Percentiles rank a stretch among this genome's conserved stretches.
Conservation (phyloP, 2,888 invertebrate genomes). For the Amblyjoppa fuscipennis region DNA sequence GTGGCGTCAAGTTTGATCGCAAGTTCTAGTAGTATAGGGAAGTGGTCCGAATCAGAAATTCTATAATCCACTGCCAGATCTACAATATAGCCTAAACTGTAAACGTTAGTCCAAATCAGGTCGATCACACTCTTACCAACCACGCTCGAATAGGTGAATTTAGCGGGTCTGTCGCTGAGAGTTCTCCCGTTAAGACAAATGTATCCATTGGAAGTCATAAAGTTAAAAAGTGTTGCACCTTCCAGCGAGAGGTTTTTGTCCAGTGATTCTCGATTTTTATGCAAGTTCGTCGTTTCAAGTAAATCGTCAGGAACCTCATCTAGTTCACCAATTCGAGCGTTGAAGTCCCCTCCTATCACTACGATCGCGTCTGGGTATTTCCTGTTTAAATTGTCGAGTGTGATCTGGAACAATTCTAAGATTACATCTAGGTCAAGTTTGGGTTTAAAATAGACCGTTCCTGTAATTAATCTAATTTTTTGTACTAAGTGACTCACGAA, state of each 20-base stretch:
- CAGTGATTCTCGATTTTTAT: background rate
- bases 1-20: background rate
- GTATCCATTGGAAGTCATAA: slow-evolving; percentile 39
- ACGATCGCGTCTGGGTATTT: slow-evolving; percentile 19
- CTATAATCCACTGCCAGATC: slow-evolving; percentile 34
- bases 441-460: slow-evolving; percentile 17
- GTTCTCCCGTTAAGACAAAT: slow-evolving; percentile 48
- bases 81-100: slow-evolving; percentile 16
- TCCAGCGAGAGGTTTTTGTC: background rate
- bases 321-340: slow-evolving; percentile 12
- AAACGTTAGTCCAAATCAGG: slow-evolving; percentile 16
- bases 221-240: slow-evolving; percentile 34
- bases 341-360: background rate
- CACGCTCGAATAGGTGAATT: slow-evolving; percentile 38
- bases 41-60: slow-evolving; percentile 25
- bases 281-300: background rate
- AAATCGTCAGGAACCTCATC: slow-evolving; percentile 10
- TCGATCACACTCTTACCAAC: slow-evolving; percentile 48
- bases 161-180: slow-evolving; percentile 39
- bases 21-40: slow-evolving; percentile 9
- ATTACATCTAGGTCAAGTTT: slow-evolving; percentile 8
- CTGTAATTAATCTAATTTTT: slow-evolving; percentile 3
- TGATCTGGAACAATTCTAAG: background rate
- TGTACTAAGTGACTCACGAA: slow-evolving; percentile 14
- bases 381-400: background rate